These are phyloP conservation scores for Paramormyrops kingsleyae DNA, from an alignment of 2,113 vertebrate species.

Conservation along the genomic window DNA sequence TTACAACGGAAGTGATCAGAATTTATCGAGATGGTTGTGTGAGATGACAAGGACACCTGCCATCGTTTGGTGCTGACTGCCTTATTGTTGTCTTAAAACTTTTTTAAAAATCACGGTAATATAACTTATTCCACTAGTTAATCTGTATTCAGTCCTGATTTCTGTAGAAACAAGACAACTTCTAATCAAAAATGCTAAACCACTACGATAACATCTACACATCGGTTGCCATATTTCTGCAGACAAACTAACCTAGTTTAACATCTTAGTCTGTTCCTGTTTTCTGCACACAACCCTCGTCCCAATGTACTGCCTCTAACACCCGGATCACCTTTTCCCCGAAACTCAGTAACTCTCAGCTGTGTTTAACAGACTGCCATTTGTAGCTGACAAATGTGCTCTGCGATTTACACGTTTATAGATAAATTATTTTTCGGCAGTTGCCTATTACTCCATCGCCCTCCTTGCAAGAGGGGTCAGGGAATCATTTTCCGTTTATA, in stretches of 20 bases:
- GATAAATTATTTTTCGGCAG: background rate
- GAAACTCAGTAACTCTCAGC: background rate
- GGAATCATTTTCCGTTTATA: constrained; percentile 2
- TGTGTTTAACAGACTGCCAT: background rate
- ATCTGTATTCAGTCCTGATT: background rate
- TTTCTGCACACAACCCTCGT: background rate
- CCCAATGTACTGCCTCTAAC: constrained; percentile 5
- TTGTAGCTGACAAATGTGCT: constrained; percentile 5
- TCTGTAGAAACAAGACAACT: background rate
- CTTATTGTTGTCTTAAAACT: background rate
- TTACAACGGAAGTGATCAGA: background rate
- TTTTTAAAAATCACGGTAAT: background rate
- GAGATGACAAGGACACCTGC: background rate
- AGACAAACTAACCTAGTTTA: background rate
- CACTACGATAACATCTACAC: background rate
- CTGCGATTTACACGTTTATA: background rate
- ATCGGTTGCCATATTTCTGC: too few species aligned
- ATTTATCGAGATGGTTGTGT: background rate
- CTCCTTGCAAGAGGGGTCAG: constrained; percentile 1
- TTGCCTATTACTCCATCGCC: background rate
- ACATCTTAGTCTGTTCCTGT: background rate
- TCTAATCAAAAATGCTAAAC: background rate
- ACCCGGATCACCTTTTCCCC: background rate
- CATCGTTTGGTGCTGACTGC: background rate
- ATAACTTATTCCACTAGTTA: background rate